Conservation (phyloP, 2,797 vertebrate genomes). For the Sarcoramphus papa region DNA sequence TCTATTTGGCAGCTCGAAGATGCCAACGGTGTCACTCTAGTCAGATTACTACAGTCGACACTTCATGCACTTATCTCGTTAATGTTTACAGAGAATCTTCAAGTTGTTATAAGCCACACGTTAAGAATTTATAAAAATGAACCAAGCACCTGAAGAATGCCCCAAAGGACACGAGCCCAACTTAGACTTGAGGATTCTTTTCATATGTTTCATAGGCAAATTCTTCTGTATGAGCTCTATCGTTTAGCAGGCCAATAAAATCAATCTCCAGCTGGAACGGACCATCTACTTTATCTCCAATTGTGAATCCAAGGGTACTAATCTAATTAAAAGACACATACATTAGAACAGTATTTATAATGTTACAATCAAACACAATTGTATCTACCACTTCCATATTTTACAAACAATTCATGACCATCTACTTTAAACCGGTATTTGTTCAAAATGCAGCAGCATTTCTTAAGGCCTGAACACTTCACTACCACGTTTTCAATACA, state of each 20-base stretch:
- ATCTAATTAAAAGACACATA: conserved; percentile 72
- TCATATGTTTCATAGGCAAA: conserved; percentile 90
- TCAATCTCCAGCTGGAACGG: conserved; percentile 94
- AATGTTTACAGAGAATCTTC: not conserved
- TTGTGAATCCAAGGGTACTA: conserved; percentile 86
- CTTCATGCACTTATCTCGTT: not conserved
- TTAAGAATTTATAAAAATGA: not conserved
- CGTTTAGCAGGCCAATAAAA: conserved; percentile 84
- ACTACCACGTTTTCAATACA: not conserved
- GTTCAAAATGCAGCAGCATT: not conserved
- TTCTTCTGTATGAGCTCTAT: conserved; percentile 86
- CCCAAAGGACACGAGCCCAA: not conserved
- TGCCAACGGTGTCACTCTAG: not conserved
- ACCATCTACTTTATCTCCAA: conserved; percentile 90
- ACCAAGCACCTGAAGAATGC: not conserved
- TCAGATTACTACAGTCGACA: not conserved
- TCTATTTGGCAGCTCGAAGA: not conserved
- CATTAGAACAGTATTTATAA: not conserved
- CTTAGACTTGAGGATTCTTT: conserved; percentile 72
- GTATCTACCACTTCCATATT: rapidly evolving
- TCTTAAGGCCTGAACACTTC: not conserved
- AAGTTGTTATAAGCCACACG: not conserved
- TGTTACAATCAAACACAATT: not conserved
- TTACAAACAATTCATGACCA: not conserved
- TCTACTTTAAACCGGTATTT: not conserved